Percentiles rank a stretch among this genome's conserved stretches.
Evolutionary conservation across 2,888 invertebrate genomes (phyloP).

Genomic region (Achlya flavicornis): DNA sequence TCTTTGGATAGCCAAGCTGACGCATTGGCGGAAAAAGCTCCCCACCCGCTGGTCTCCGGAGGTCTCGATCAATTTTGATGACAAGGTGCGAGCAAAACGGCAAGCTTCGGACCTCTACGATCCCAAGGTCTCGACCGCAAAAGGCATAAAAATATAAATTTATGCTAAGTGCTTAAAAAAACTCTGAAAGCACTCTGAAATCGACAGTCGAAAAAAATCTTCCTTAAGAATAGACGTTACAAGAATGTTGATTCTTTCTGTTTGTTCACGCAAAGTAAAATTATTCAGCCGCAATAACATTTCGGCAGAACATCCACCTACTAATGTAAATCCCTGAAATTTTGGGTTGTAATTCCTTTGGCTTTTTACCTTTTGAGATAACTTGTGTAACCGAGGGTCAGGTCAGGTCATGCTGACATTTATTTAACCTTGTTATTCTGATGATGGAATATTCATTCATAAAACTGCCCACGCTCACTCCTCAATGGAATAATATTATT

Average conservation of each 20-base stretch:
- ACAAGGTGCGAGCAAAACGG: no score
- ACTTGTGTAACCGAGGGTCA: neutral
- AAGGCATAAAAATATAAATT: no score
- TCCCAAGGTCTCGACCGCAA: no score
- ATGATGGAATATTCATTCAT: neutral
- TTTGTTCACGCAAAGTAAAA: neutral
- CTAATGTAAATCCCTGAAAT: neutral
- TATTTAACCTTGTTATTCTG: neutral
- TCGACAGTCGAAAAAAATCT: no score
- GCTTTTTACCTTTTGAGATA: conserved; percentile 1
- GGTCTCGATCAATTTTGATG: no score
- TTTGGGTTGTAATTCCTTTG: neutral
- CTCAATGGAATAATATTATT: neutral
- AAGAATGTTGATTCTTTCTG: no score
- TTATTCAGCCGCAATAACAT: neutral
- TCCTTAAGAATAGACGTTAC: neutral
- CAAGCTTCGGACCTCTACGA: no score
- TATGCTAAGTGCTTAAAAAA: no score
- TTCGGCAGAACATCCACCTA: neutral
- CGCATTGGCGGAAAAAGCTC: no score
- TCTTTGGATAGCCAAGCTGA: no score
- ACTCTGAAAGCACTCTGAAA: no score
- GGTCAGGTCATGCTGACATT: conserved; percentile 1
- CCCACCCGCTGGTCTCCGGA: no score
- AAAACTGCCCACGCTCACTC: neutral